These are phyloP conservation scores for Calameuta pallipes DNA, from an alignment of 2,888 invertebrate species.

Conservation along the genomic window DNA sequence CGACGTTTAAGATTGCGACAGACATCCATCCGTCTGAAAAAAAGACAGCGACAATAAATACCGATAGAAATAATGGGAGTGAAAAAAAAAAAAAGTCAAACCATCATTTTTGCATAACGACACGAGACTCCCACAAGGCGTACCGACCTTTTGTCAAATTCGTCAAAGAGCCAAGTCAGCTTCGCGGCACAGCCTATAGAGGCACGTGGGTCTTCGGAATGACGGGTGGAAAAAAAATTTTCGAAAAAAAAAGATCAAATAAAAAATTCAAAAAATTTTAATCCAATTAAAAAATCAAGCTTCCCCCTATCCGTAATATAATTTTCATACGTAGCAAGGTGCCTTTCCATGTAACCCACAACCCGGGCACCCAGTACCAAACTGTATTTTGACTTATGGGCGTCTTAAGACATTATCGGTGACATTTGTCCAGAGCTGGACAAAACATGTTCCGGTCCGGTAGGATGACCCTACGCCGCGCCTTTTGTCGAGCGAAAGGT, in stretches of 20 bases:
- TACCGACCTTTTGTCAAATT: background rate
- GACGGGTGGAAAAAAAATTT: background rate
- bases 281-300: too few species aligned
- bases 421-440: conserved; percentile 58
- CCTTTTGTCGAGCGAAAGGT: conserved; percentile 66
- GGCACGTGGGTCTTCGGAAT: too few species aligned
- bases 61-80: background rate
- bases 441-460: conserved; percentile 67
- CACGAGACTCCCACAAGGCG: background rate
- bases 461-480: conserved; percentile 66
- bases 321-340: background rate
- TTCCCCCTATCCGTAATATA: background rate
- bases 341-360: background rate
- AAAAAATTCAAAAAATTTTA: too few species aligned
- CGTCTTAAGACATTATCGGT: conserved; percentile 54
- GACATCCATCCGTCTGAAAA: background rate
- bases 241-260: too few species aligned
- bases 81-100: background rate
- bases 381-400: conserved; percentile 50
- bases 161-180: background rate
- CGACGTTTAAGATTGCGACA: background rate
- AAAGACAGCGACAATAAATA: background rate
- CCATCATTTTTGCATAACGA: background rate
- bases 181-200: background rate
- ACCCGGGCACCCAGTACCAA: conserved; percentile 9